Base-by-base conservation (phyloP, 2,113 vertebrate genomes). In the Aleadryas rufinucha region DNA sequence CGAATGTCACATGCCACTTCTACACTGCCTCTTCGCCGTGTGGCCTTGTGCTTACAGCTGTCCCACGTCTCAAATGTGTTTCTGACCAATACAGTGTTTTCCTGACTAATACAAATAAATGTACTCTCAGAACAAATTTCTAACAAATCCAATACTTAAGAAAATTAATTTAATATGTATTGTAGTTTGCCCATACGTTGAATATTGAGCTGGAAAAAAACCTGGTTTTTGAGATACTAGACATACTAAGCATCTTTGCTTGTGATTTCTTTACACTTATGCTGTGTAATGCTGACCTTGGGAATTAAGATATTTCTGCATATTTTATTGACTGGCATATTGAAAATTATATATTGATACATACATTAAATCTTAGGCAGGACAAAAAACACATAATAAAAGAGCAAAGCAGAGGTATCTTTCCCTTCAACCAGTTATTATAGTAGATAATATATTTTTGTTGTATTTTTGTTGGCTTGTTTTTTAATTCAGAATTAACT, bases 1-100 rank as follows among this genome's bases (percentile, higher is more conserved):
- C 50, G 61, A 79, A 37, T 63, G 97, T 89, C 41, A 85, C 94
- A 87, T 92, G 94, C 94, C 93, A 10, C 95, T 96, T 84, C 84
- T 93, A 69, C 78, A 0, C 75, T 47, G 71, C 81, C 53, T 65
- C 37, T 64, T 84, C 60, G 23, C 79, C 68, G 0, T 82, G 3
- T 84, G 85, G 83, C 35, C 66, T 87, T 71, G 0, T 24, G 41
- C 44, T 66, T 71, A 3, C 26, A 22, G 64, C 45, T 66, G 60
- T 85, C 54, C 63, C 60, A 8, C 63, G 33, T 72, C 64, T 84
- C 56, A 3, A 16, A 41, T 65, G n/a, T 22, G 20, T 76, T 91
- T 53, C 49, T 80, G 54, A 61, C 41, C 31, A 2, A 13, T 18
- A n/a, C 42, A 52, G 30, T 84, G 30, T 33, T 13, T 76, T 87